A percentile compares a stretch with the other conserved stretches of the same genome.
Evolutionary conservation across 2,113 vertebrate species (phyloP).

Genomic region (Microtus pennsylvanicus): DNA sequence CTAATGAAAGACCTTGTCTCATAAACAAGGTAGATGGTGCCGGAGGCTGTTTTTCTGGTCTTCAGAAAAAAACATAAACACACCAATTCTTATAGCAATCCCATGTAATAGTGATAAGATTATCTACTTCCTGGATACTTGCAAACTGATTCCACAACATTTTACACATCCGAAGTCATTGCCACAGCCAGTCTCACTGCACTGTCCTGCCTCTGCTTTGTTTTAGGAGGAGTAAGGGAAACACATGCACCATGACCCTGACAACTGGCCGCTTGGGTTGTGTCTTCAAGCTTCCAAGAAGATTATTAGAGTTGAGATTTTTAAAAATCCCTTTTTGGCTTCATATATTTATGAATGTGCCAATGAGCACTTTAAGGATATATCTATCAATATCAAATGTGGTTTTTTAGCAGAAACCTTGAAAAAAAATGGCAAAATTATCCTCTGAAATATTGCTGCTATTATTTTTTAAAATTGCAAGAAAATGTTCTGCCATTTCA

Average conservation of each 20-base stretch:
- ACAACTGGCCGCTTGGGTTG: slow-evolving; percentile 16
- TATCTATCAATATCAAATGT: slow-evolving; percentile 79
- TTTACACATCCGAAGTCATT: background rate
- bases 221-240: background rate
- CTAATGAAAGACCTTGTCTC: background rate
- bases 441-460: slow-evolving; percentile 76
- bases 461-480: slow-evolving; percentile 82
- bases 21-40: background rate
- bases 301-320: slow-evolving; percentile 27
- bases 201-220: background rate
- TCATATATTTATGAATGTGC: slow-evolving; percentile 77
- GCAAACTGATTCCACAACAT: background rate
- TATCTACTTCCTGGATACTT: background rate
- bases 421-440: slow-evolving; percentile 81
- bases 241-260: background rate
- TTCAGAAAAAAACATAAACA: background rate
- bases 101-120: background rate
- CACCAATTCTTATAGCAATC: background rate
- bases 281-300: slow-evolving; percentile 63
- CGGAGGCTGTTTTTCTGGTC: background rate
- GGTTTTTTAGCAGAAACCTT: slow-evolving; percentile 70
- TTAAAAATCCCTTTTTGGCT: slow-evolving; percentile 3
- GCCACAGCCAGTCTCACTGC: no score
- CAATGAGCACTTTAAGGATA: slow-evolving; percentile 69
- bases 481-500: slow-evolving; percentile 81